phyloP scores from a whole-genome alignment of 2,888 invertebrate species.

The Agrypnus murinus region DNA sequence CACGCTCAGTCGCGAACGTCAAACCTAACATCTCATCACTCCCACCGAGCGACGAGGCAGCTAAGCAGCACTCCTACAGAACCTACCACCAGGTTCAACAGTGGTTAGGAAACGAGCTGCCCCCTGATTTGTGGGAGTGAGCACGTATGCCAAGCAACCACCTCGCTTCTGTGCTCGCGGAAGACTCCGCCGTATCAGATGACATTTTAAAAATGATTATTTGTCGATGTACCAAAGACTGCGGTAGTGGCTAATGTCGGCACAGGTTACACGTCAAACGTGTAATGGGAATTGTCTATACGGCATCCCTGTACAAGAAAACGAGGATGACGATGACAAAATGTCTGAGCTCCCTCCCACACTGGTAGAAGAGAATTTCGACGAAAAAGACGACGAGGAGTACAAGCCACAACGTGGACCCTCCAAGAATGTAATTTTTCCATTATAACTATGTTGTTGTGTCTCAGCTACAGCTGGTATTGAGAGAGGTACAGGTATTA shows the following conservation, averaged over 20 bases:
- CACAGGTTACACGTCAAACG: not conserved
- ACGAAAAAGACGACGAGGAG: no score
- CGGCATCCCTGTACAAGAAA: not conserved
- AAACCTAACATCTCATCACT: constrained; percentile 16
- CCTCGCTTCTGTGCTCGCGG: not conserved
- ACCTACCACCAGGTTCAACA: constrained; percentile 28
- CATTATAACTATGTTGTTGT: no score
- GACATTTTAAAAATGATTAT: constrained; percentile 33
- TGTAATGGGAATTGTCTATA: not conserved
- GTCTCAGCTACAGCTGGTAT: no score
- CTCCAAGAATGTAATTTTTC: no score
- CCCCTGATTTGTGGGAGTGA: not conserved
- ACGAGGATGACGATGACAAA: no score
- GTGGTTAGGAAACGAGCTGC: constrained; percentile 12
- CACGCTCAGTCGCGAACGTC: constrained; percentile 4
- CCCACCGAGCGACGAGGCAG: not conserved
- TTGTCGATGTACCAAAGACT: constrained; percentile 30
- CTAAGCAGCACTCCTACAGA: constrained; percentile 25
- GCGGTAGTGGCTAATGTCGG: constrained; percentile 32
- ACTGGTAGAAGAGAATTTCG: no score
- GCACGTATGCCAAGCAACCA: not conserved
- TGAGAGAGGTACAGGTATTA: no score
- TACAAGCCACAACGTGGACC: no score
- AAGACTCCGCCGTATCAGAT: not conserved
- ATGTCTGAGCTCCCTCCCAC: no score